phyloP scores from a whole-genome alignment of 2,888 invertebrate species.

The Phoenoteleia sp. region DNA sequence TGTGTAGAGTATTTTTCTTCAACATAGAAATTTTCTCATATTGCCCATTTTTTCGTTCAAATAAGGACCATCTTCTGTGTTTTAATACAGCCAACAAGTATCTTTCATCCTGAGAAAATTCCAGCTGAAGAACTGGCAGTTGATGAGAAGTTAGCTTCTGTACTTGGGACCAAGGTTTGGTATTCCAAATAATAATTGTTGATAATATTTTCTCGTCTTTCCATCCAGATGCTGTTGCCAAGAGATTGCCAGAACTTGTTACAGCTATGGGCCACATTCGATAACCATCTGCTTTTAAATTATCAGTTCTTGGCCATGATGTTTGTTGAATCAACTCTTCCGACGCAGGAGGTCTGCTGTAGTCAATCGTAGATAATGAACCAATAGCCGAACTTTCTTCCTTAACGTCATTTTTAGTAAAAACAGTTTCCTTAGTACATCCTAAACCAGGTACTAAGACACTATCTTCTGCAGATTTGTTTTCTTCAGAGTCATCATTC shows the following conservation, averaged over 20 bases:
- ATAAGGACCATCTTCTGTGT: conserved; percentile 95
- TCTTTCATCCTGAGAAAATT: too few relatives aligned
- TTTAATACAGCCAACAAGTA: too few relatives aligned
- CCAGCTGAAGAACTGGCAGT: too few relatives aligned
- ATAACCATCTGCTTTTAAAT: conserved; percentile 99
- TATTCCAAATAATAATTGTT: too few relatives aligned
- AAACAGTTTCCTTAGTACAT: too few relatives aligned
- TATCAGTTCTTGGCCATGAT: conserved; percentile 98
- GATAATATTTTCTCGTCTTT: too few relatives aligned
- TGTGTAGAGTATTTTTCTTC: conserved; percentile 92
- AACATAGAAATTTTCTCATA: too few relatives aligned
- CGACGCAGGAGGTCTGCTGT: conserved; percentile 93
- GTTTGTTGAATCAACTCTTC: conserved; percentile 97
- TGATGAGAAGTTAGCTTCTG: too few relatives aligned
- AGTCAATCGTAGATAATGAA: conserved; percentile 77
- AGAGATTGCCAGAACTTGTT: conserved; percentile 90
- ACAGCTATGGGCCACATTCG: conserved; percentile 95
- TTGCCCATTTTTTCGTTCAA: conserved; percentile 83
- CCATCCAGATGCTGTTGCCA: conserved; percentile 98
- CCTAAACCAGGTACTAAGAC: conserved; percentile 98
- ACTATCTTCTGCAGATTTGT: conserved; percentile 85
- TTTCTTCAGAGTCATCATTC: conserved; percentile 85
- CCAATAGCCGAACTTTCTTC: too few relatives aligned
- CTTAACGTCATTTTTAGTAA: too few relatives aligned
- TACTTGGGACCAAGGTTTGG: too few relatives aligned